A percentile compares a stretch with the other conserved stretches of the same genome.
Evolutionary conservation across 2,113 vertebrate genomes (phyloP).

Genomic region (Notiomystis cincta): DNA sequence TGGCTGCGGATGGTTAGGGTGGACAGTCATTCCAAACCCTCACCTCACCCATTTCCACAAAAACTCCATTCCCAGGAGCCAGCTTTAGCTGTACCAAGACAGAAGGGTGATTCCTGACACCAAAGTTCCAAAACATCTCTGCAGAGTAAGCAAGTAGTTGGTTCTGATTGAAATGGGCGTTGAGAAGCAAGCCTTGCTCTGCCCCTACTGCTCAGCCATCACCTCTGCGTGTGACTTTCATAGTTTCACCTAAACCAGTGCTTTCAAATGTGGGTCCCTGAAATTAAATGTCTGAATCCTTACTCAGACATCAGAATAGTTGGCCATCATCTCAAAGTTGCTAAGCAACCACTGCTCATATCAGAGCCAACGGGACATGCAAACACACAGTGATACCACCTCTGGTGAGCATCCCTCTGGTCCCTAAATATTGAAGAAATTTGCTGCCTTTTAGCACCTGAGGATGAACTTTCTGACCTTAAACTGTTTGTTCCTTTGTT

Average conservation of each 20-base stretch:
- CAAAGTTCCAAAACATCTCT: not conserved
- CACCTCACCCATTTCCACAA: not conserved
- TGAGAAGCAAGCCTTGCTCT: not conserved
- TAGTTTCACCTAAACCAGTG: not conserved
- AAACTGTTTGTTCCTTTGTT: not conserved
- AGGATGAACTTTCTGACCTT: not conserved
- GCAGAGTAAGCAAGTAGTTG: not conserved
- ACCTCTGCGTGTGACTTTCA: not conserved
- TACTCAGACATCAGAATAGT: not conserved
- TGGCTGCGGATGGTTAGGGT: rapidly evolving
- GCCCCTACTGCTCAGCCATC: rapidly evolving
- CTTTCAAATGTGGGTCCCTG: not conserved
- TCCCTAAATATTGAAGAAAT: not conserved
- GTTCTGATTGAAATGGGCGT: rapidly evolving
- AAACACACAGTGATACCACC: rapidly evolving
- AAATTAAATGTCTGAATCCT: not conserved
- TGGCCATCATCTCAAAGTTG: constrained; percentile 7
- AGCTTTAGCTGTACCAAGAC: not conserved
- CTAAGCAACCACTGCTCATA: not conserved
- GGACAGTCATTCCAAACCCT: not conserved
- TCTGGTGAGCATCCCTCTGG: not conserved
- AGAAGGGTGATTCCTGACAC: not conserved
- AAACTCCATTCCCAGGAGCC: not conserved
- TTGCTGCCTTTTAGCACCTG: not conserved
- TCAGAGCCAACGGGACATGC: rapidly evolving